phyloP scores from a whole-genome alignment of 2,113 vertebrate genomes.

The Myodes glareolus region DNA sequence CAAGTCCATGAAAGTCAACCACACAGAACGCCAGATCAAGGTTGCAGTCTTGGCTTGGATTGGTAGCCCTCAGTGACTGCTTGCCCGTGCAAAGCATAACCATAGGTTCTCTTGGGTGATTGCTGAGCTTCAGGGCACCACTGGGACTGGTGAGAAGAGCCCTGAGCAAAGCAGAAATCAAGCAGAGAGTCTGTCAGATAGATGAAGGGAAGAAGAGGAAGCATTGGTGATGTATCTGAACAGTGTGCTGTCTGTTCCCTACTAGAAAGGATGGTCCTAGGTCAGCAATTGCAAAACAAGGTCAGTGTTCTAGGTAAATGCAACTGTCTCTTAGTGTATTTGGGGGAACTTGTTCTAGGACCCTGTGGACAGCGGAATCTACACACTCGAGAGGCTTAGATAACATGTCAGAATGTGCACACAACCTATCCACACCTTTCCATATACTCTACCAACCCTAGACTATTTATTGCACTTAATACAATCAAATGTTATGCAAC shows the following conservation, averaged over 20 bases:
- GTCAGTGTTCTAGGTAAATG: background rate
- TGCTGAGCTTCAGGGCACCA: background rate
- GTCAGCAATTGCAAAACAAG: background rate
- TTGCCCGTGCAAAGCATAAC: rapidly evolving
- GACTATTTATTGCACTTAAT: background rate
- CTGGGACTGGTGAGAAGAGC: background rate
- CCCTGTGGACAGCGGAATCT: background rate
- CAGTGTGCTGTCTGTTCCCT: background rate
- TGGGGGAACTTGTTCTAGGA: background rate
- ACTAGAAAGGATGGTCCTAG: background rate
- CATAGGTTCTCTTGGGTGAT: background rate
- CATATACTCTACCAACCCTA: too few species aligned
- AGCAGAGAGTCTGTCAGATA: background rate
- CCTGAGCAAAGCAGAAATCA: background rate
- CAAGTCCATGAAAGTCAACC: background rate
- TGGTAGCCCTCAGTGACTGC: rapidly evolving
- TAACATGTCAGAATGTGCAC: background rate
- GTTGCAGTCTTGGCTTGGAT: too few species aligned
- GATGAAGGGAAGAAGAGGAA: rapidly evolving
- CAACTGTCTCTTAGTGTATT: background rate
- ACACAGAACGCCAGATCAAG: background rate
- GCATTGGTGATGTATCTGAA: too few species aligned
- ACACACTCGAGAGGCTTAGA: too few species aligned
- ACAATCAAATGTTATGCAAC: background rate
- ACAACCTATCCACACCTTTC: background rate